Evolutionary conservation across 1,140 invertebrate genomes (phyloP).

Genomic region (Bombus huntii): DNA sequence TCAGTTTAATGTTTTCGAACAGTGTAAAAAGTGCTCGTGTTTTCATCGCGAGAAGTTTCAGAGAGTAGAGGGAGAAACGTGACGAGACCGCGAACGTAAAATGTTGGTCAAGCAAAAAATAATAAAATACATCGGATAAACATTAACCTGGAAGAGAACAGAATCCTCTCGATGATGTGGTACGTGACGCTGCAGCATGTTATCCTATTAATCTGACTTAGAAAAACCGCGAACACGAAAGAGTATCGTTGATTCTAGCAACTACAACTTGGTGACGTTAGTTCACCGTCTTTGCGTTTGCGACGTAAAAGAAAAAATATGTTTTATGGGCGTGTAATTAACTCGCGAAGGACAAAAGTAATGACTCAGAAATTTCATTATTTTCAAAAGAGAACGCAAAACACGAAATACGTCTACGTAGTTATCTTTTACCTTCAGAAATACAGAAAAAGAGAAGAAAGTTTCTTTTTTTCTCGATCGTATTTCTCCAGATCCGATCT

Average conservation of each 20-base stretch:
- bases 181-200: slow-evolving; percentile 46
- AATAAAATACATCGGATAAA: slow-evolving; percentile 20
- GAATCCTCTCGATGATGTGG: slow-evolving; percentile 61
- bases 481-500: neutral
- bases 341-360: neutral
- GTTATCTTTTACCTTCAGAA: neutral
- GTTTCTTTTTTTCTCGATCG: neutral
- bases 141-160: slow-evolving; percentile 12
- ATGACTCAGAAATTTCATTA: neutral
- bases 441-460: neutral
- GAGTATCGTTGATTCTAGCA: neutral
- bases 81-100: neutral
- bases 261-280: neutral
- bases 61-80: neutral
- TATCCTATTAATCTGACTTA: slow-evolving; percentile 33
- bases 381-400: too few species aligned
- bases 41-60: neutral
- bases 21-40: neutral
- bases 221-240: neutral
- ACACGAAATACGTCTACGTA: neutral
- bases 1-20: neutral
- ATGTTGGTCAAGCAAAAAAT: slow-evolving; percentile 3
- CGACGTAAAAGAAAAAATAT: neutral
- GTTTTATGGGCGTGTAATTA: neutral
- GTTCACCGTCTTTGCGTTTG: too few species aligned